Conservation (phyloP, 2,113 vertebrate species). For the Astatotilapia flaviijosephi region DNA sequence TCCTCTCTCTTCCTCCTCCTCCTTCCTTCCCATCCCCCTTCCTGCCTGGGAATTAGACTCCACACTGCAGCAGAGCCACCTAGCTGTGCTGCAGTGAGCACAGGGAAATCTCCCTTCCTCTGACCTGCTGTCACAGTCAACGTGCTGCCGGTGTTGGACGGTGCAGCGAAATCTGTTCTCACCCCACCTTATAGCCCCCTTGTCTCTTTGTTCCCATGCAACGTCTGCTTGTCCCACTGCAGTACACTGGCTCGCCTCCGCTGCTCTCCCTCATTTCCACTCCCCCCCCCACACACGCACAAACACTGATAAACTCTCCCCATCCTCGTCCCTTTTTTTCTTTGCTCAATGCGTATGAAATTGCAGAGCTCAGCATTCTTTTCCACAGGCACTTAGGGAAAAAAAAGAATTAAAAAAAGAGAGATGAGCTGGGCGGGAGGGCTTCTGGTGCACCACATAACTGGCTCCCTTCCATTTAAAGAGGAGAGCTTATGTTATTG, state of each 20-base stretch:
- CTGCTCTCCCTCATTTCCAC: constrained; percentile 9
- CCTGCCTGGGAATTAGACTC: constrained; percentile 53
- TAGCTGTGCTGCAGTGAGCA: constrained; percentile 39
- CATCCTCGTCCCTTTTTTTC: background rate
- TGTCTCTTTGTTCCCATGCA: constrained; percentile 7
- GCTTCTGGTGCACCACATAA: constrained; percentile 61
- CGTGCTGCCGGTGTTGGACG: background rate
- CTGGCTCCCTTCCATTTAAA: constrained; percentile 68
- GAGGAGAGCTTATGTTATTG: constrained; percentile 71
- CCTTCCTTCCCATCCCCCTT: constrained; percentile 30
- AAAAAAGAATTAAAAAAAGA: background rate
- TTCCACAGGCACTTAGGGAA: constrained; percentile 43
- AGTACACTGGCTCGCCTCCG: constrained; percentile 10
- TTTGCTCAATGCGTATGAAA: constrained; percentile 47
- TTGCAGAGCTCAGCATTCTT: constrained; percentile 72
- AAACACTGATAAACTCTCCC: background rate
- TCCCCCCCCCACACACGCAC: background rate
- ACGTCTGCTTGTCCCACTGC: constrained; percentile 40
- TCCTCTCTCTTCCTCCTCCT: background rate
- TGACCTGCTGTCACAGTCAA: constrained; percentile 21
- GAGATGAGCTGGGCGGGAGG: constrained; percentile 53
- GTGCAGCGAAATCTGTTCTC: background rate
- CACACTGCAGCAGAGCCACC: constrained; percentile 63
- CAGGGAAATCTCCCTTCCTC: constrained; percentile 32
- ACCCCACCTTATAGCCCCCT: background rate